Evolutionary conservation across 2,113 vertebrate genomes (phyloP).

Genomic region (Chloroceryle aenea): DNA sequence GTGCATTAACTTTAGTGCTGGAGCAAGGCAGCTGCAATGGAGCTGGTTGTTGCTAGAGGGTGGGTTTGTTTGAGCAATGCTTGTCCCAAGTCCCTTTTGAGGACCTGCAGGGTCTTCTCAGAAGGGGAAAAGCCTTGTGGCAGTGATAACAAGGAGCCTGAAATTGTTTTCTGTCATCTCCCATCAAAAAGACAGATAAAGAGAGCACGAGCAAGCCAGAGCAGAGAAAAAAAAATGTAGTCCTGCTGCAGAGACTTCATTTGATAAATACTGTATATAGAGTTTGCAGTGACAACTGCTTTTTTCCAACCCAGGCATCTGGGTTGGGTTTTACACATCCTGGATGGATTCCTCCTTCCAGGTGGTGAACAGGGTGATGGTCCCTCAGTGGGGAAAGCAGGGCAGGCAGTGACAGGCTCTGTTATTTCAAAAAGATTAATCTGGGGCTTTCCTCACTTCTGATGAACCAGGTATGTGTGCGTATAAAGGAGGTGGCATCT

Average conservation of each 20-base stretch:
- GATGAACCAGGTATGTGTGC: accelerated
- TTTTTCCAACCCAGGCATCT: constrained; percentile 39
- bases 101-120: not conserved
- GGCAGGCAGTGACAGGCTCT: constrained; percentile 38
- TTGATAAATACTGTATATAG: constrained; percentile 82
- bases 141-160: not conserved
- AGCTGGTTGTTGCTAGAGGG: not conserved
- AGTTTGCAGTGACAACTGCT: constrained; percentile 73
- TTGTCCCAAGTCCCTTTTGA: not conserved
- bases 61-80: not conserved
- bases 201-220: not conserved
- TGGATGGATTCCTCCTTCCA: constrained; percentile 46
- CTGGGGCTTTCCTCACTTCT: not conserved
- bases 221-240: constrained; percentile 60
- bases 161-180: not conserved
- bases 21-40: not conserved
- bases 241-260: constrained; percentile 75
- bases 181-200: not conserved
- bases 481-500: not conserved
- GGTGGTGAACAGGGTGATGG: constrained; percentile 31
- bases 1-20: not conserved
- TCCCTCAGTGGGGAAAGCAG: constrained; percentile 21
- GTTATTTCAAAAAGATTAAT: constrained; percentile 51
- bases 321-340: constrained; percentile 61
- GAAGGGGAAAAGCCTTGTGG: not conserved